Evolutionary conservation across 2,113 vertebrate genomes (phyloP).

Genomic region (Tyto alba): DNA sequence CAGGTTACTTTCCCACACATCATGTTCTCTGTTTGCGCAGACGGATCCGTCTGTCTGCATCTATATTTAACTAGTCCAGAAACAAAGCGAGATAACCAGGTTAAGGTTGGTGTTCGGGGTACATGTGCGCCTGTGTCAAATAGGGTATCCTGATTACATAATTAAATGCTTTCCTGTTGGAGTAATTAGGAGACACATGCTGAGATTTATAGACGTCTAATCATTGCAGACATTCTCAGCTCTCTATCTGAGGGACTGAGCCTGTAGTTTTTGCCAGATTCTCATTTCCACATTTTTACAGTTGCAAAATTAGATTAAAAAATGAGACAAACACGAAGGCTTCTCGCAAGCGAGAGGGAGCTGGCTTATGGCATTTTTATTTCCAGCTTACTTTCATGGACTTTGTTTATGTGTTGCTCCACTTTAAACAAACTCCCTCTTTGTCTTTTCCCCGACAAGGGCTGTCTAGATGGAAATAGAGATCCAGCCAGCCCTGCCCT

Average conservation of each 20-base stretch:
- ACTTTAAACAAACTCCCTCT: background rate
- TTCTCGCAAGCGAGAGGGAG: background rate
- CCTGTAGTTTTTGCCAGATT: conserved; percentile 11
- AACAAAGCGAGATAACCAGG: conserved; percentile 32
- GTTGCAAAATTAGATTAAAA: conserved; percentile 14
- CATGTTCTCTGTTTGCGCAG: background rate
- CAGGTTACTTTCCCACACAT: conserved; percentile 58
- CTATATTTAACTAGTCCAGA: conserved; percentile 54
- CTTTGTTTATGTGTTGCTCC: background rate
- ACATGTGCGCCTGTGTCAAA: background rate
- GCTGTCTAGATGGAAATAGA: background rate
- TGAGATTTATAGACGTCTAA: conserved; percentile 28
- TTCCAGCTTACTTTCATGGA: background rate
- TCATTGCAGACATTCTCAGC: background rate
- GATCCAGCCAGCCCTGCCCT: background rate
- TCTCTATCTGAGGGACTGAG: background rate
- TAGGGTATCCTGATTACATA: background rate
- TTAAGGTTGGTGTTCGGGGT: background rate
- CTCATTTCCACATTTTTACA: conserved; percentile 12
- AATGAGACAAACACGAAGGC: background rate
- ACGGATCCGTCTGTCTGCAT: conserved; percentile 1
- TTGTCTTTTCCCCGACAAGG: background rate
- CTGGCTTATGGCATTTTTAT: background rate
- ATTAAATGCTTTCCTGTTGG: conserved; percentile 45
- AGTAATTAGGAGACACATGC: conserved; percentile 21